Conservation (phyloP, 2,888 invertebrate genomes). For the Stenodema calcarata region DNA sequence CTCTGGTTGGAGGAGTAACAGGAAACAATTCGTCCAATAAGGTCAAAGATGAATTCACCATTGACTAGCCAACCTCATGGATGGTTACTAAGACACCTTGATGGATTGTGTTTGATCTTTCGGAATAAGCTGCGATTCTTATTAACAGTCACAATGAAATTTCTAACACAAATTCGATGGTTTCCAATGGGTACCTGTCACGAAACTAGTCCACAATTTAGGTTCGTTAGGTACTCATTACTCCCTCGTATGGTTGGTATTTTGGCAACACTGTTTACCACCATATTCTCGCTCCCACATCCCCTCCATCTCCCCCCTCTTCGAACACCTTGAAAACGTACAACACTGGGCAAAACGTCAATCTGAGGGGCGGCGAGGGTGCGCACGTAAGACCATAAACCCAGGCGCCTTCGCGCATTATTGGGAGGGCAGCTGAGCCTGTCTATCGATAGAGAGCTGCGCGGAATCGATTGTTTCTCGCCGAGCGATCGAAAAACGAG, state of each 20-base stretch:
- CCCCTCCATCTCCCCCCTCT: not conserved
- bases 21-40: no score
- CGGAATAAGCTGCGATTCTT: no score
- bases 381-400: not conserved
- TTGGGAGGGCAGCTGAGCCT: not conserved
- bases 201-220: no score
- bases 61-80: no score
- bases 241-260: not conserved
- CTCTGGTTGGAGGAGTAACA: no score
- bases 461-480: not conserved
- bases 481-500: not conserved
- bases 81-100: no score
- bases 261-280: not conserved
- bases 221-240: no score
- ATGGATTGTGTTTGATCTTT: no score
- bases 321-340: not conserved
- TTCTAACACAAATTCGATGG: no score
- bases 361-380: not conserved
- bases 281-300: not conserved
- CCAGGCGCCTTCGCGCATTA: not conserved
- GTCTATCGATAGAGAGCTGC: not conserved
- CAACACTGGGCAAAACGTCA: conserved; percentile 25
- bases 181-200: no score
- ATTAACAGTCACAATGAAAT: no score
- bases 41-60: no score